Percentiles rank a stretch among this genome's conserved stretches.
phyloP scores from a whole-genome alignment of 1,140 invertebrate species.

The Melanaphis sacchari region DNA sequence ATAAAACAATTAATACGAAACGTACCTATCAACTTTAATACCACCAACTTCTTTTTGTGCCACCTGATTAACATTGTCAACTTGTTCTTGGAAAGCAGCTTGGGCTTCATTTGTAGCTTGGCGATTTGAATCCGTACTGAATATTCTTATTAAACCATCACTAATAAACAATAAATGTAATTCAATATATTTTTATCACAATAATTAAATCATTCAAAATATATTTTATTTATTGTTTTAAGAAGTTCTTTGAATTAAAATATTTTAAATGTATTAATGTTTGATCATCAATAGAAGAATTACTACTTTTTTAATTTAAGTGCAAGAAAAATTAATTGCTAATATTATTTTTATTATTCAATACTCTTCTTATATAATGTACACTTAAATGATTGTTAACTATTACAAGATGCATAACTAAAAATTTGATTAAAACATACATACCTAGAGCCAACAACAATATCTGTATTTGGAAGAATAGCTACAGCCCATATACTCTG shows the following conservation, averaged over 20 bases:
- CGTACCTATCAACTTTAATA: constrained; percentile 82
- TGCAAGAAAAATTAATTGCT: neutral
- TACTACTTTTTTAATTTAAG: neutral
- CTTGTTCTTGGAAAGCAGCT: constrained; percentile 74
- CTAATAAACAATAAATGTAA: constrained; percentile 65
- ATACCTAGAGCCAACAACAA: constrained; percentile 83
- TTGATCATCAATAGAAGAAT: neutral
- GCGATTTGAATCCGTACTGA: constrained; percentile 74
- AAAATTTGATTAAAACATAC: constrained; percentile 24
- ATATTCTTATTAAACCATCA: constrained; percentile 86
- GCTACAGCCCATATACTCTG: constrained; percentile 89
- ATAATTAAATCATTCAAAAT: neutral
- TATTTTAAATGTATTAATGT: neutral
- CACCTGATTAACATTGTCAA: constrained; percentile 70
- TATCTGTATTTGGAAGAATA: constrained; percentile 82
- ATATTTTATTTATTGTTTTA: neutral
- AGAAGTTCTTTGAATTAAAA: neutral
- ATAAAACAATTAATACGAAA: constrained; percentile 48
- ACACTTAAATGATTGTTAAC: neutral
- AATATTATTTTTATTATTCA: neutral
- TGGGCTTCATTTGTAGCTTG: constrained; percentile 71
- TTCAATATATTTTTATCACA: constrained; percentile 2
- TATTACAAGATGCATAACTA: neutral
- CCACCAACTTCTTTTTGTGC: constrained; percentile 76
- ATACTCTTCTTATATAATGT: too few relatives aligned